Percentiles rank a stretch among this genome's conserved stretches.
phyloP scores from a whole-genome alignment of 1,140 invertebrate genomes.

The Lepidostoma basale region DNA sequence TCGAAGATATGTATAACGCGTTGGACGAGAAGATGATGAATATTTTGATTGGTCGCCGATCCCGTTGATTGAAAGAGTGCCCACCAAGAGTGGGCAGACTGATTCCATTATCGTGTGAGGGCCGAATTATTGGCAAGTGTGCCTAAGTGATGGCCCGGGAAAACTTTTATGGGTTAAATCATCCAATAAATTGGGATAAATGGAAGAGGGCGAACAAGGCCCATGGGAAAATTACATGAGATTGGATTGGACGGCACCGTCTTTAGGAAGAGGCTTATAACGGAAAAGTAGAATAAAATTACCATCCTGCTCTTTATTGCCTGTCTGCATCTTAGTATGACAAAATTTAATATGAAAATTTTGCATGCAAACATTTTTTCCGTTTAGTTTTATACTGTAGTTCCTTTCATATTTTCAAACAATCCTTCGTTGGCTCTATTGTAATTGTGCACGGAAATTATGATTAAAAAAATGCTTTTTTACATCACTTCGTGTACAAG shows the following conservation, averaged over 20 bases:
- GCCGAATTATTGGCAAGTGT: constrained; percentile 18
- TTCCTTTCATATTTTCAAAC: too few species aligned
- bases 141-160: constrained; percentile 18
- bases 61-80: constrained; percentile 19
- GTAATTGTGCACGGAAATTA: too few species aligned
- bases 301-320: not conserved
- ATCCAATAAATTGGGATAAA: constrained; percentile 32
- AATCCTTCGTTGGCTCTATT: too few species aligned
- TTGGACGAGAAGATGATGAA: not conserved
- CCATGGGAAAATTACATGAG: constrained; percentile 19
- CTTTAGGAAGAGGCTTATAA: not conserved
- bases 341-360: too few species aligned
- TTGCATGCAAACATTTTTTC: too few species aligned
- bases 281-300: not conserved
- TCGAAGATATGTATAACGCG: too few species aligned
- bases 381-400: too few species aligned
- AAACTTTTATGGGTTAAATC: constrained; percentile 32
- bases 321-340: too few species aligned
- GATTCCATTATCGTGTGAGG: constrained; percentile 30
- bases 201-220: constrained; percentile 10
- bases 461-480: too few species aligned
- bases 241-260: constrained; percentile 8
- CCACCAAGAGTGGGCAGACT: not conserved
- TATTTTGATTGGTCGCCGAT: constrained; percentile 3
- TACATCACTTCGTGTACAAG: too few species aligned